A percentile compares a stretch with the other conserved stretches of the same genome.
Evolutionary conservation across 2,113 vertebrate genomes (phyloP).

Genomic region (Tragelaphus imberbis): DNA sequence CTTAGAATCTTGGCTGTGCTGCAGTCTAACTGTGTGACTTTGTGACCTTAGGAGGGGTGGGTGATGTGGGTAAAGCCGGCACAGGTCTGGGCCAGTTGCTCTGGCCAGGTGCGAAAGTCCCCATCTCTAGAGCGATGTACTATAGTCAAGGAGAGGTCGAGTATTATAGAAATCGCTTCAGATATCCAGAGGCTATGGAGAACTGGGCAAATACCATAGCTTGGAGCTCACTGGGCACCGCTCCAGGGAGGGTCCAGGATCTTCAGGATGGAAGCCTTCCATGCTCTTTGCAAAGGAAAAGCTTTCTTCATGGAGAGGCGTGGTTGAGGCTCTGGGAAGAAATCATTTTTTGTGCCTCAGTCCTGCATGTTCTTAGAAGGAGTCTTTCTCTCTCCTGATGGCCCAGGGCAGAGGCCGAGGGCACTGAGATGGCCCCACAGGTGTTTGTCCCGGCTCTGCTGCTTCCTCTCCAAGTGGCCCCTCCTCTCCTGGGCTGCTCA

Average conservation of each 20-base stretch:
- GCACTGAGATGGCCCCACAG: neutral
- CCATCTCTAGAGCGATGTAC: neutral
- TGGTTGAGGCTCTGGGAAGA: neutral
- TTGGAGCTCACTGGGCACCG: neutral
- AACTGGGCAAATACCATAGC: neutral
- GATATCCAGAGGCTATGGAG: neutral
- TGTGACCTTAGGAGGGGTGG: neutral
- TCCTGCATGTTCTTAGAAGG: neutral
- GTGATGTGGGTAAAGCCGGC: neutral
- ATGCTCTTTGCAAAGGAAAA: neutral
- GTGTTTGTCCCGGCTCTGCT: too few relatives aligned
- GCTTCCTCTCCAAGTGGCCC: neutral
- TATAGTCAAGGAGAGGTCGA: neutral
- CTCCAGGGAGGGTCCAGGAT: neutral
- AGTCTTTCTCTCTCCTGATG: neutral
- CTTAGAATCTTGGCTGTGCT: neutral
- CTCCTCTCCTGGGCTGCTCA: neutral
- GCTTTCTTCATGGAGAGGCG: neutral
- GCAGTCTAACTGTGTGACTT: neutral
- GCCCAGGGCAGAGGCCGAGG: neutral
- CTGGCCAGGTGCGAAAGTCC: neutral
- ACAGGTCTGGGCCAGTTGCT: neutral
- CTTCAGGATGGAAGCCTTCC: neutral
- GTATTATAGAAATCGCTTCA: neutral
- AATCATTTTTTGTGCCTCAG: neutral